These are phyloP conservation scores for Lemur catta DNA, from an alignment of 2,797 vertebrate genomes.

Conservation along the genomic window DNA sequence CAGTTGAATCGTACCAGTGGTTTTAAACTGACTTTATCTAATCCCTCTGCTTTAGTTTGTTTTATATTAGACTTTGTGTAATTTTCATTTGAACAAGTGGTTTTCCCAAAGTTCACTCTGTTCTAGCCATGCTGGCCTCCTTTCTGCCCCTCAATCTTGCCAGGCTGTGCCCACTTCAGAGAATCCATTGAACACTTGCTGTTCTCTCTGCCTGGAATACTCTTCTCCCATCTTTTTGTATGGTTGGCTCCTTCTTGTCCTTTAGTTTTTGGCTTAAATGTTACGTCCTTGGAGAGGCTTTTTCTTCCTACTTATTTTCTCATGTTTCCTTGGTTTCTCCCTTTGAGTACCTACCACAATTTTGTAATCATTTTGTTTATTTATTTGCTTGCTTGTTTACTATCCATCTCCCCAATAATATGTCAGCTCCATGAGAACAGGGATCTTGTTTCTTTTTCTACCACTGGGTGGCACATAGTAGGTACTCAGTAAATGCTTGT, in stretches of 20 bases:
- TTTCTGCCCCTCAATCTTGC: not conserved
- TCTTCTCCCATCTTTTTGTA: accelerated
- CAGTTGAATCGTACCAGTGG: not conserved
- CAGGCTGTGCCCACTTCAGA: not conserved
- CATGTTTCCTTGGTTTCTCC: not conserved
- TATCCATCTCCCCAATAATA: not conserved
- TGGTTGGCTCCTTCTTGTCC: not conserved
- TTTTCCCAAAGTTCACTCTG: not conserved
- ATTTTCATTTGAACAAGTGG: not conserved
- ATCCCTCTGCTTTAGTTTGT: not conserved
- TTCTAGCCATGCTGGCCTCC: not conserved
- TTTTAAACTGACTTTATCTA: not conserved
- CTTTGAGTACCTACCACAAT: not conserved
- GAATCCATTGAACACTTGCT: not conserved
- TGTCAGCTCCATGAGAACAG: not conserved
- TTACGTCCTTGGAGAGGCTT: not conserved
- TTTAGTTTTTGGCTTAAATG: not conserved
- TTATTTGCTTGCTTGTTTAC: not conserved
- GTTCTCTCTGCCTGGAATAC: not conserved
- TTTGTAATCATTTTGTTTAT: not conserved
- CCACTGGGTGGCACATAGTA: not conserved
- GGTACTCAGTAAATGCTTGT: not conserved
- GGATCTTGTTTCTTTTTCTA: not conserved
- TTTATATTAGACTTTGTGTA: not conserved
- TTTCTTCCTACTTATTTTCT: not conserved